phyloP scores from a whole-genome alignment of 2,888 invertebrate species.

The Terebella lapidaria region DNA sequence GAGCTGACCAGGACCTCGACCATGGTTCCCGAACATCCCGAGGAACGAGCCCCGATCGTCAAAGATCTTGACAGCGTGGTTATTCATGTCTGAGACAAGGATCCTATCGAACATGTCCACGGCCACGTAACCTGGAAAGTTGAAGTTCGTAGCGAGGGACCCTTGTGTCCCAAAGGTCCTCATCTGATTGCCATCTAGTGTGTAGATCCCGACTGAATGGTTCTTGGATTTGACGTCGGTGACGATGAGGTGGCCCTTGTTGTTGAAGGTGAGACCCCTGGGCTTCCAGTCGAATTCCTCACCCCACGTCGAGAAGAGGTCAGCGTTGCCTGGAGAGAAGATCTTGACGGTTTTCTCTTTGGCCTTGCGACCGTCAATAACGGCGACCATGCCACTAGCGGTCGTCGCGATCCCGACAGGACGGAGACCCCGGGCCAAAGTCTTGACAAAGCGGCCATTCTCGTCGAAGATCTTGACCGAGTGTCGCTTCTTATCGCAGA shows the following conservation, averaged over 20 bases:
- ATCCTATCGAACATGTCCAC: conserved; percentile 18
- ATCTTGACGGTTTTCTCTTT: conserved; percentile 6
- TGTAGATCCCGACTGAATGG: conserved; percentile 15
- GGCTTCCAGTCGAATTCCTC: conserved; percentile 16
- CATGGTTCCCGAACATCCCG: conserved; percentile 4
- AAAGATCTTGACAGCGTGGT: conserved; percentile 17
- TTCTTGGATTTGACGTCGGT: conserved; percentile 7
- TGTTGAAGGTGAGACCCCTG: conserved; percentile 13
- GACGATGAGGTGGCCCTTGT: conserved; percentile 17
- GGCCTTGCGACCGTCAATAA: neutral
- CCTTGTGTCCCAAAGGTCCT: conserved; percentile 10
- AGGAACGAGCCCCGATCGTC: conserved; percentile 14
- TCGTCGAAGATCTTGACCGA: conserved; percentile 2
- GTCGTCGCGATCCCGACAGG: conserved; percentile 11
- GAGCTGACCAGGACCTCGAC: neutral
- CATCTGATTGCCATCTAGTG: conserved; percentile 10
- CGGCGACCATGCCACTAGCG: neutral
- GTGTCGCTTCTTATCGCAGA: conserved; percentile 8
- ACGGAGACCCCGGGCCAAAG: neutral
- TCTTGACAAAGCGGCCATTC: neutral
- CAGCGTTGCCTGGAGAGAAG: neutral
- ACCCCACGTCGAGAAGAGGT: conserved; percentile 3
- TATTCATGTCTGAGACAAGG: conserved; percentile 16
- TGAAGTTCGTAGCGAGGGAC: conserved; percentile 2
- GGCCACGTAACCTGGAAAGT: conserved; percentile 13